These are phyloP conservation scores for Dorcus hopei DNA, from an alignment of 2,888 invertebrate genomes.

Conservation along the genomic window DNA sequence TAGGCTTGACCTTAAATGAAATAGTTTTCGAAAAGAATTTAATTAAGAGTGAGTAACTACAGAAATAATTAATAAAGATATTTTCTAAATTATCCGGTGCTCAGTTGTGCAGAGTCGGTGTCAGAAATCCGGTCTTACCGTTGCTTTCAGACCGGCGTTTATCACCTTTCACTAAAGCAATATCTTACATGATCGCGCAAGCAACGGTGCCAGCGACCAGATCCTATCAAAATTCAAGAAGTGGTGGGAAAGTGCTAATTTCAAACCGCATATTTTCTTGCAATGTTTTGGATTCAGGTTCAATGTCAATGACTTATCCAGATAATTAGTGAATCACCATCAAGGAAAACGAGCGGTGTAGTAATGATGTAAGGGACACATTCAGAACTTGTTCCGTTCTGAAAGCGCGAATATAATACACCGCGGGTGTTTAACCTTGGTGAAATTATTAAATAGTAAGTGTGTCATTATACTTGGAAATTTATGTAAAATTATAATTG, in stretches of 20 bases:
- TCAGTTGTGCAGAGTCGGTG: not conserved
- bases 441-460: constrained; percentile 36
- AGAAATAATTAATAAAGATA: too few relatives aligned
- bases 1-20: too few relatives aligned
- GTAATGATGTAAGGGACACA: too few relatives aligned
- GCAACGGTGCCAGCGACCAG: too few relatives aligned
- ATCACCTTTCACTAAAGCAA: constrained; percentile 18
- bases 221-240: too few relatives aligned
- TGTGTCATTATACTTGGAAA: constrained; percentile 33
- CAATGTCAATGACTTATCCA: constrained; percentile 35
- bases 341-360: too few relatives aligned
- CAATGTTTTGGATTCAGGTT: constrained; percentile 18
- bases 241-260: not conserved
- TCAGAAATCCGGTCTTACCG: constrained; percentile 29
- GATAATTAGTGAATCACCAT: too few relatives aligned
- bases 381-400: too few relatives aligned
- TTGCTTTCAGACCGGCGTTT: constrained; percentile 21
- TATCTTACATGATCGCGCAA: constrained; percentile 8
- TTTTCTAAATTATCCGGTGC: too few relatives aligned
- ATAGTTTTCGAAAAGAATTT: too few relatives aligned
- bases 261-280: not conserved
- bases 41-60: too few relatives aligned
- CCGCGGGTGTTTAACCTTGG: constrained; percentile 29
- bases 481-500: constrained; percentile 15
- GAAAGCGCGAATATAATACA: too few relatives aligned